Percentiles rank a stretch among this genome's conserved stretches.
Evolutionary conservation across 2,888 invertebrate species (phyloP).

Genomic region (Tinea semifulvella): DNA sequence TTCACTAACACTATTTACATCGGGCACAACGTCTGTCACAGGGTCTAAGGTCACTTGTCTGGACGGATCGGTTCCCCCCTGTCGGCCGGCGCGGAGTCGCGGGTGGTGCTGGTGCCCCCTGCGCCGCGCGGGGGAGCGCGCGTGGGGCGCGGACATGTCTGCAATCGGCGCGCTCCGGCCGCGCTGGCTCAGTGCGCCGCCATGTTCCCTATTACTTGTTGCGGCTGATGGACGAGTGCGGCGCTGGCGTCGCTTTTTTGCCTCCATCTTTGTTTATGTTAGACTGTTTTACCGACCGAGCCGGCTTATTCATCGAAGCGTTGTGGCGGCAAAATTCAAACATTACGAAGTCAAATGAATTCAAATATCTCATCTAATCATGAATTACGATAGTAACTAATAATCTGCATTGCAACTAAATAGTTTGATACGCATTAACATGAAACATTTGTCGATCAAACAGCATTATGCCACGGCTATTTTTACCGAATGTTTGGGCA

Average conservation of each 20-base stretch:
- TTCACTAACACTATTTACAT: constrained; percentile 66
- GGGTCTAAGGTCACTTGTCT: constrained; percentile 55
- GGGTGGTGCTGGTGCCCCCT: constrained; percentile 82
- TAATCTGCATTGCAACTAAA: background rate
- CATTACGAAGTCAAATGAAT: constrained; percentile 13
- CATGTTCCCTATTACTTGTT: constrained; percentile 61
- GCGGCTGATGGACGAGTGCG: constrained; percentile 25
- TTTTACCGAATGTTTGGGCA: constrained; percentile 53
- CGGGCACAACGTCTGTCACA: constrained; percentile 61
- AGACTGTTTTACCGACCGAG: constrained; percentile 49
- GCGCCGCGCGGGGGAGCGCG: constrained; percentile 70
- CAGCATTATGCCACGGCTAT: constrained; percentile 31
- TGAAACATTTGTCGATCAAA: constrained; percentile 1
- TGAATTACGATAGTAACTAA: no score
- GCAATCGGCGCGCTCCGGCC: constrained; percentile 48
- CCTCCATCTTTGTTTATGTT: constrained; percentile 44
- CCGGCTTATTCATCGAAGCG: no score
- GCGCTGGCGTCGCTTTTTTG: constrained; percentile 47
- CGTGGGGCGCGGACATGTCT: constrained; percentile 68
- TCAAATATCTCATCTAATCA: constrained; percentile 8
- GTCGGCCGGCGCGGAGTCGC: no score
- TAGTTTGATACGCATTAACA: background rate
- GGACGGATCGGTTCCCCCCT: constrained; percentile 51
- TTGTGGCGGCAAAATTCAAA: constrained; percentile 34
- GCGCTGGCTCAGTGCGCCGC: constrained; percentile 66